These are phyloP conservation scores for Dynastes tityus DNA, from an alignment of 2,888 invertebrate species.

Conservation along the genomic window DNA sequence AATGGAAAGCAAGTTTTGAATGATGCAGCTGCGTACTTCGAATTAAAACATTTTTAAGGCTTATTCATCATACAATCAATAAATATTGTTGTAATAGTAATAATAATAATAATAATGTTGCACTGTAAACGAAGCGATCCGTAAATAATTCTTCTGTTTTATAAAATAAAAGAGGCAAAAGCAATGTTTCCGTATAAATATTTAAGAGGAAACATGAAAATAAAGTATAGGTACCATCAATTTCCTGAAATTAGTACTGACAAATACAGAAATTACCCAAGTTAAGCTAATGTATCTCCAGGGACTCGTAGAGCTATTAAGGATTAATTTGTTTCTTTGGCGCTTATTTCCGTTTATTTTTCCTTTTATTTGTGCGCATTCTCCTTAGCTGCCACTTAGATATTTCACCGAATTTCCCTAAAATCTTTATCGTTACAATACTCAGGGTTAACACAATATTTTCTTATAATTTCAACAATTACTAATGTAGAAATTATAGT, in stretches of 20 bases:
- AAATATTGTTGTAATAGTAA: no score
- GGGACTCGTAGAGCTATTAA: conserved; percentile 10
- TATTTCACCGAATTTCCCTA: no score
- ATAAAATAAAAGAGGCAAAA: no score
- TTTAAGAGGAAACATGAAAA: background rate
- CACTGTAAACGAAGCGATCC: no score
- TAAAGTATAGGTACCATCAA: background rate
- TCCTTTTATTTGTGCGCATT: background rate
- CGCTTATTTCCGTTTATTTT: background rate
- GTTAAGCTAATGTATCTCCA: conserved; percentile 18
- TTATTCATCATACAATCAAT: no score
- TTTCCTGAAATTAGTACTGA: background rate
- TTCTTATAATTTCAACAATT: no score
- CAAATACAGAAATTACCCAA: conserved; percentile 7
- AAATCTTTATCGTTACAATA: no score
- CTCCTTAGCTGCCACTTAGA: no score
- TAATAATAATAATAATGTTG: no score
- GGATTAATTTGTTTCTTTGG: conserved; percentile 9
- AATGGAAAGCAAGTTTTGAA: background rate
- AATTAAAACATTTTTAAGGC: background rate
- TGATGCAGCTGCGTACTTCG: background rate
- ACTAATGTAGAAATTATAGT: no score
- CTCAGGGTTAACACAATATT: no score
- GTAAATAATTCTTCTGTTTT: no score
- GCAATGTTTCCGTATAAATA: background rate